Conservation (phyloP, 2,113 vertebrate genomes). For the Coturnix japonica region DNA sequence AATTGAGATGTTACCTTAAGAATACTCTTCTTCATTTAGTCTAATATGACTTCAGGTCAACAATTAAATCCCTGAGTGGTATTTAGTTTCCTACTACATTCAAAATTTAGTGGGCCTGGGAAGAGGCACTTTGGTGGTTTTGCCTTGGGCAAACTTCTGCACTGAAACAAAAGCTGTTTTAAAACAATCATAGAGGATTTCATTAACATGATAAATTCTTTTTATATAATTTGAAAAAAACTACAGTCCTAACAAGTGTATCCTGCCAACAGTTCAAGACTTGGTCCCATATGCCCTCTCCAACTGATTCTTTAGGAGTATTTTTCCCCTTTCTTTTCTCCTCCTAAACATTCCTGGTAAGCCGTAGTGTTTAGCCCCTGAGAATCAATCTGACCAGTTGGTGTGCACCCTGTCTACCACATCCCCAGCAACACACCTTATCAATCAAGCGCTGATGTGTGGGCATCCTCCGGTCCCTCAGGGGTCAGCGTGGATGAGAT, state of each 20-base stretch:
- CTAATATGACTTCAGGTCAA: background rate
- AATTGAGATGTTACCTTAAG: background rate
- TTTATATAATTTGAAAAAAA: background rate
- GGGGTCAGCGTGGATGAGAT: conserved; percentile 14
- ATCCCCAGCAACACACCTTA: conserved; percentile 65
- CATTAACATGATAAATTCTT: background rate
- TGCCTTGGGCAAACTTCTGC: conserved; percentile 31
- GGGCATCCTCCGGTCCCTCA: conserved; percentile 36
- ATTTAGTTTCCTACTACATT: background rate
- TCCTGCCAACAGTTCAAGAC: background rate
- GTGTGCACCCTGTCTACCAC: background rate
- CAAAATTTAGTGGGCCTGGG: background rate
- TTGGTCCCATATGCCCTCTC: background rate
- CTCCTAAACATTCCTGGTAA: background rate
- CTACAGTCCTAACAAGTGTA: background rate
- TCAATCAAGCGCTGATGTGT: background rate
- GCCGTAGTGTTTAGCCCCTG: background rate
- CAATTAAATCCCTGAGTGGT: background rate
- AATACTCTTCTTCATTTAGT: background rate
- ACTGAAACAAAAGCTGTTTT: background rate
- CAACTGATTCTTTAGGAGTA: background rate
- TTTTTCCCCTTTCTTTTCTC: background rate
- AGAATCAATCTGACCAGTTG: background rate
- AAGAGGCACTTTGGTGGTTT: conserved; percentile 18
- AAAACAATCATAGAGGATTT: background rate